phyloP scores from a whole-genome alignment of 1,140 invertebrate species.

The Drosophila erecta region DNA sequence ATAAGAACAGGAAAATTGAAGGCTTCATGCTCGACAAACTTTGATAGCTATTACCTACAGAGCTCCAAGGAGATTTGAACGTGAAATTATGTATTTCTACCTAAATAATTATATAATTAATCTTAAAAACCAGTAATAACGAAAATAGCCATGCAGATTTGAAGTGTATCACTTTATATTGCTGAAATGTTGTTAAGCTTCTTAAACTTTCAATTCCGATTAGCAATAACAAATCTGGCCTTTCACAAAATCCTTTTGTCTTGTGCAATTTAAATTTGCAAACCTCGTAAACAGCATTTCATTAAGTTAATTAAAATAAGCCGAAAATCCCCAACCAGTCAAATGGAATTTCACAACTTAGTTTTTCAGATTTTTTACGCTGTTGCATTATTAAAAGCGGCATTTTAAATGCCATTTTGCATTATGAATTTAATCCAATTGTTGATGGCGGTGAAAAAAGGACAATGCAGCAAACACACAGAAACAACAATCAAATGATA shows the following conservation, averaged over 20 bases:
- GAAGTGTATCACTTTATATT: too few relatives aligned
- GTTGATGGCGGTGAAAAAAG: constrained; percentile 17
- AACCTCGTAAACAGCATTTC: constrained; percentile 49
- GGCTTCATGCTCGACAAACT: constrained; percentile 7
- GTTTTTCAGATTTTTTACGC: constrained; percentile 21
- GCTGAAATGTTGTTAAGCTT: too few relatives aligned
- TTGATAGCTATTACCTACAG: neutral
- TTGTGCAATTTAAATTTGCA: constrained; percentile 18
- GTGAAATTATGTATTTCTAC: too few relatives aligned
- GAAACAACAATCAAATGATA: constrained; percentile 60
- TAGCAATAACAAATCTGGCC: too few relatives aligned
- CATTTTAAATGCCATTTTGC: constrained; percentile 72
- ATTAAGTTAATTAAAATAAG: constrained; percentile 80
- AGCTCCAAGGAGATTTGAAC: too few relatives aligned
- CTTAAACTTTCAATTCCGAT: too few relatives aligned
- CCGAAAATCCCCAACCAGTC: constrained; percentile 56
- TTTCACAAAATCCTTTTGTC: neutral
- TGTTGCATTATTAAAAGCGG: constrained; percentile 61
- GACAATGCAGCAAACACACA: constrained; percentile 13
- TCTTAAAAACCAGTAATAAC: too few relatives aligned
- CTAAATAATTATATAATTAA: too few relatives aligned
- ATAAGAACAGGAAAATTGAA: constrained; percentile 21
- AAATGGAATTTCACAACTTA: constrained; percentile 48
- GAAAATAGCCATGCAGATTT: too few relatives aligned
- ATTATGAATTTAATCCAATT: constrained; percentile 76